Evolutionary conservation across 2,888 invertebrate species (phyloP), one percentile per base, ranked within the genome.

Genomic region (Scaptomyza polygonia): DNA sequence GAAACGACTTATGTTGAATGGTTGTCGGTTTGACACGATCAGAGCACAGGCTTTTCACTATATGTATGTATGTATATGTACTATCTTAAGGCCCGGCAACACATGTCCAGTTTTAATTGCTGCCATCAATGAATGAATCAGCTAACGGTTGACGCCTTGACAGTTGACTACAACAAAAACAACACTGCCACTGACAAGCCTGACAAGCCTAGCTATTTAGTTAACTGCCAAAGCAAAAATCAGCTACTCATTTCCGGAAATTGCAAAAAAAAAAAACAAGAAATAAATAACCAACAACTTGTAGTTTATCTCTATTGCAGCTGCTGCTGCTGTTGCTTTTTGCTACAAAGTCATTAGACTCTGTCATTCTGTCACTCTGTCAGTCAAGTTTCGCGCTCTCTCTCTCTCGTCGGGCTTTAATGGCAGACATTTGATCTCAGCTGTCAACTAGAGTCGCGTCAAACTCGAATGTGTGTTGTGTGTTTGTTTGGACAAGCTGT

Each of bases 171-270:
- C 53, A 16, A 44, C 32, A 16, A 55, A 72, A 57, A 42, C 53
- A 16, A 44, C 32, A 16, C 36, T 36, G 36, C 36, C 21, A 49
- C 52, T 49, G 69, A 74, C 79, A 57, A 34, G 51, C 52, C 14
- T 27, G 52, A 70, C 68, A 53, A 53, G 25, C 39, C 52, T 27
- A 48, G 51, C 62, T 42, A 53, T 61, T 81, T 63, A 66, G 55
- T 58, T 72, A 63, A 62, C 84, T 77, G 73, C 66, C 73, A 72
- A 47, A 42, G 14, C 34, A 11, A 49, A 49, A 25, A 21, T 49
- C 49, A 66, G 86, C 87, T 82, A 72, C 81, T 86, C 72, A 76
- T 75, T 81, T 87, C 85, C 85, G 81, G 81, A 81, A 87, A 82
- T 74, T 53, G 12, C 34, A 40, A 44, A 25, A 44, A 27, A 8